A percentile compares a stretch with the other conserved stretches of the same genome.
Evolutionary conservation across 1,140 invertebrate species (phyloP).

Genomic region (Scaptomyza montana): DNA sequence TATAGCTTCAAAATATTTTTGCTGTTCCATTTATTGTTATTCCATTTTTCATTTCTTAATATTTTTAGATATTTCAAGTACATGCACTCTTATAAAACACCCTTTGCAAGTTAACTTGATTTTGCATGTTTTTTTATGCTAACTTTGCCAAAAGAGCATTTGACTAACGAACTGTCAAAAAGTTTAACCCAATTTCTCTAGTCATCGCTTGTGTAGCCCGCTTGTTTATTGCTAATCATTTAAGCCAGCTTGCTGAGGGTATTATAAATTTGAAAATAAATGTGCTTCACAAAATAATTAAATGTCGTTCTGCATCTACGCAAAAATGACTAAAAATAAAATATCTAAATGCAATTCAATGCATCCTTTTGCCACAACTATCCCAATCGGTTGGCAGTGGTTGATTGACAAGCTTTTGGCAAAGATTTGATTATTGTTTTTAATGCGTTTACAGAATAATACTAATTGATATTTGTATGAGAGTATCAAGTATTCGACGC

Average conservation of each 20-base stretch:
- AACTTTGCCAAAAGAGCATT: conserved; percentile 24
- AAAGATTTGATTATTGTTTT: too few species aligned
- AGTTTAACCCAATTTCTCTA: conserved; percentile 44
- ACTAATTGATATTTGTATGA: neutral
- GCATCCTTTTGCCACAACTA: too few species aligned
- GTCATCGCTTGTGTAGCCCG: conserved; percentile 32
- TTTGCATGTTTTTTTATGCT: too few species aligned
- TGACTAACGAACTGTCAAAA: conserved; percentile 39
- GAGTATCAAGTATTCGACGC: neutral
- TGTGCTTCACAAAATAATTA: neutral
- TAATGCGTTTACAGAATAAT: neutral
- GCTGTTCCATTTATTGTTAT: too few species aligned
- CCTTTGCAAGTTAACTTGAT: too few species aligned
- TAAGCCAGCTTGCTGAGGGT: conserved; percentile 14
- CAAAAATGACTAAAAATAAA: too few species aligned
- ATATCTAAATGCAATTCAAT: neutral
- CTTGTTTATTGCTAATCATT: conserved; percentile 72
- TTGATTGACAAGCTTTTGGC: too few species aligned
- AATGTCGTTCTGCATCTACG: neutral
- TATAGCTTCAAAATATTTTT: too few species aligned
- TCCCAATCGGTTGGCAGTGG: too few species aligned
- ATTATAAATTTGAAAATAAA: neutral
- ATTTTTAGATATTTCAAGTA: too few species aligned
- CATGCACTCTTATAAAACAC: too few species aligned
- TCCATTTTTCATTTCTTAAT: too few species aligned